These are phyloP conservation scores for Xyrauchen texanus DNA, from an alignment of 2,113 vertebrate species.

Conservation along the genomic window DNA sequence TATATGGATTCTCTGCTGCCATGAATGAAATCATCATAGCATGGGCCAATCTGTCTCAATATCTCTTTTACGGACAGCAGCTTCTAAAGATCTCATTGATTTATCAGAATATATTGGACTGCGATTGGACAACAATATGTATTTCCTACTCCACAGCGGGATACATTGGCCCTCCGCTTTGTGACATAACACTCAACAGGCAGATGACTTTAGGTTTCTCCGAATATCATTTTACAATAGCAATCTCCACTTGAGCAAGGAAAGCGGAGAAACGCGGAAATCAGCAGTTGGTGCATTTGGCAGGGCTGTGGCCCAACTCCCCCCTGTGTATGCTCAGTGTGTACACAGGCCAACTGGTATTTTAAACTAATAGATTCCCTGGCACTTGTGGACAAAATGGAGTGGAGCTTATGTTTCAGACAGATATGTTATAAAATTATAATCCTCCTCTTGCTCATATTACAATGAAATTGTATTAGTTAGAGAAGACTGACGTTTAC, in stretches of 20 bases:
- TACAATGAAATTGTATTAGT: constrained; percentile 54
- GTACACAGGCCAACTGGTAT: constrained; percentile 82
- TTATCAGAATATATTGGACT: too few relatives aligned
- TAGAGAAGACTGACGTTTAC: constrained; percentile 45
- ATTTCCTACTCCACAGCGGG: constrained; percentile 31
- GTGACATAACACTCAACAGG: constrained; percentile 36
- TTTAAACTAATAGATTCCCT: constrained; percentile 82
- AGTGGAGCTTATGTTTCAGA: constrained; percentile 63
- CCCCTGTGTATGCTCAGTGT: constrained; percentile 65
- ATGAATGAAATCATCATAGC: constrained; percentile 62
- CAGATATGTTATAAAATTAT: constrained; percentile 50
- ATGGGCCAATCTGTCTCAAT: constrained; percentile 14
- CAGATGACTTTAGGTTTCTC: constrained; percentile 32
- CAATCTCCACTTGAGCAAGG: constrained; percentile 47
- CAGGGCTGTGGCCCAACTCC: constrained; percentile 26
- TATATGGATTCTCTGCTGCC: constrained; percentile 51
- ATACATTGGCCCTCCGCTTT: constrained; percentile 26
- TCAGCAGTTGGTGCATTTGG: constrained; percentile 55
- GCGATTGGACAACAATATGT: constrained; percentile 15
- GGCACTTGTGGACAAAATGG: constrained; percentile 72
- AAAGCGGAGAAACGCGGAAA: constrained; percentile 45
- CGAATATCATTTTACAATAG: constrained; percentile 54
- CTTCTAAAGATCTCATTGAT: background rate
- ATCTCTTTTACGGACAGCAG: constrained; percentile 32
- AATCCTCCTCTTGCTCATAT: constrained; percentile 54